These are phyloP conservation scores for Microchrysa polita DNA, from an alignment of 2,888 invertebrate genomes.

Conservation along the genomic window DNA sequence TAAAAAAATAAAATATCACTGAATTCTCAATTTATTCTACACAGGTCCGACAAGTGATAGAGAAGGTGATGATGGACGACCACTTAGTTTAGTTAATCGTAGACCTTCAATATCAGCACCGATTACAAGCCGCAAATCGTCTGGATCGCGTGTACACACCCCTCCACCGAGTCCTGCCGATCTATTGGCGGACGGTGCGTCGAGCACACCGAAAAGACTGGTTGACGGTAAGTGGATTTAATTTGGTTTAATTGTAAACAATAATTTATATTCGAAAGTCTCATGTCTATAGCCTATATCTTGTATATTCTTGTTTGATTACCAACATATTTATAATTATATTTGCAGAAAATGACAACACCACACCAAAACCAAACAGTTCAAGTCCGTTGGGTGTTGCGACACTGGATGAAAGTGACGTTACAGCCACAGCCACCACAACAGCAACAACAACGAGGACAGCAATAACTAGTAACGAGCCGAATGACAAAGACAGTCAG, in stretches of 20 bases:
- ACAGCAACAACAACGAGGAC: conserved; percentile 64
- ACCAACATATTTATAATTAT: conserved; percentile 37
- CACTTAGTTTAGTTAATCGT: conserved; percentile 76
- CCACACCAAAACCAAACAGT: conserved; percentile 70
- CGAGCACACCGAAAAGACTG: conserved; percentile 79
- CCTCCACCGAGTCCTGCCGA: conserved; percentile 79
- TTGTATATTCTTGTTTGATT: conserved; percentile 45
- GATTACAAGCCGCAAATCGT: conserved; percentile 65
- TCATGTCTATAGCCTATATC: not conserved
- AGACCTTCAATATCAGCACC: conserved; percentile 80
- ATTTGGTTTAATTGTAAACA: conserved; percentile 43
- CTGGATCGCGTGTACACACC: conserved; percentile 73
- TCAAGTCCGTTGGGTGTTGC: conserved; percentile 64
- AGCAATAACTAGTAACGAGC: conserved; percentile 62
- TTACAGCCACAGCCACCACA: conserved; percentile 23
- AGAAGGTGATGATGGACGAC: conserved; percentile 80
- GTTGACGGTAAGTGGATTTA: conserved; percentile 72
- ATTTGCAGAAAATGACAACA: conserved; percentile 66
- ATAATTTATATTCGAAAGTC: not conserved
- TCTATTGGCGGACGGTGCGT: conserved; percentile 82
- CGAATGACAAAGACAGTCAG: conserved; percentile 42
- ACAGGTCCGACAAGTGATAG: conserved; percentile 73
- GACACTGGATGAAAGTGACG: conserved; percentile 62
- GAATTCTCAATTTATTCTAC: not conserved
- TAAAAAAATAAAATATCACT: not conserved